Evolutionary conservation across 2,797 vertebrate genomes (phyloP), one percentile per base, ranked within the genome.

Genomic region (Halcyon smyrnensis): DNA sequence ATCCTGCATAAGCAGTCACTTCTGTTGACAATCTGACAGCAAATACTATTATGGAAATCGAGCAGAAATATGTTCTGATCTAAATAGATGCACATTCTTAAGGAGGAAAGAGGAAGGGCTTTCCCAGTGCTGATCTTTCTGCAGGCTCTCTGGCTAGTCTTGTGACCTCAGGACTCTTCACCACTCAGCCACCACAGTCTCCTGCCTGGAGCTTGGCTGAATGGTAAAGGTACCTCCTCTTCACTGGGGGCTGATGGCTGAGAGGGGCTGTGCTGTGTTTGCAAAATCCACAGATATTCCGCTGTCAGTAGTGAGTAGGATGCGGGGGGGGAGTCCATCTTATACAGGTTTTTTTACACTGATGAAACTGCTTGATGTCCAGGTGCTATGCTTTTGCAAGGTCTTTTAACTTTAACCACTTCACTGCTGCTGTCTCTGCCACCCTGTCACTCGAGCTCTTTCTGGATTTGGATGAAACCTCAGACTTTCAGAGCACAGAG

Each of bases 301-400:
- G 14, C 56, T 37, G 24, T 64, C 53, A 90, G 71, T 14, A 65
- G 46, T 65, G 73, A 90, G 70, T 8, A 65, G 16, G 15, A 24
- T 63, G n/a, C n/a, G n/a, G 6, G 28, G 59, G n/a, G 17, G 4
- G 25, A 4, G 16, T 53, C 36, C 28, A 19, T 45, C 15, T 32
- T 62, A 28, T 21, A 67, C 13, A 21, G 27, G 0, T 1, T 69
- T 30, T 41, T 34, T 86, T 88, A 53, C 0, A 0, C 53, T 41
- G 63, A 51, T 89, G n/a, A 78, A 93, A 67, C 30, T 4, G 7
- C 64, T 74, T 37, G n/a, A 73, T 64, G 77, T 43, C 41, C 53
- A 69, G 0, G 4, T 15, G 23, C 48, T 56, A 28, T 32, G 28
- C 18, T 80, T 94, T 85, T 62, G 69, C 30, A 39, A 54, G 36